Evolutionary conservation across 1,140 invertebrate species (phyloP).

Genomic region (Sycophaga agraensis): DNA sequence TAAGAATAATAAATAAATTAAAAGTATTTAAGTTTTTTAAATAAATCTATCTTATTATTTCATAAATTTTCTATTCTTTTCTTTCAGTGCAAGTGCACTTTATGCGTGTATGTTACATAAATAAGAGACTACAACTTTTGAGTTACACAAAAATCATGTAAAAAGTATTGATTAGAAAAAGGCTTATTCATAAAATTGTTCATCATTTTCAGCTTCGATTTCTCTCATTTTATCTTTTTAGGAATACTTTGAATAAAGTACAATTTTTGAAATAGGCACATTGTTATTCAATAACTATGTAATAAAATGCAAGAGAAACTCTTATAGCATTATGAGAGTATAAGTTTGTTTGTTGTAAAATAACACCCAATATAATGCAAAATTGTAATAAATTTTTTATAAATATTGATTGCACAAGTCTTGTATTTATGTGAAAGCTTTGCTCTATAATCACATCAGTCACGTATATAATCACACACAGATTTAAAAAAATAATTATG

Average conservation of each 20-base stretch:
- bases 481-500: conserved; percentile 30
- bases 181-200: too few species aligned
- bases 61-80: too few species aligned
- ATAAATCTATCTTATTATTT: too few species aligned
- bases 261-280: neutral
- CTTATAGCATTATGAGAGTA: neutral
- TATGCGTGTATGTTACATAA: too few species aligned
- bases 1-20: too few species aligned
- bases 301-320: neutral
- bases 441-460: conserved; percentile 24
- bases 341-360: conserved; percentile 17
- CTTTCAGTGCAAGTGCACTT: too few species aligned
- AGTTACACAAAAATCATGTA: too few species aligned
- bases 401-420: conserved; percentile 20
- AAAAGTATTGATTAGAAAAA: too few species aligned
- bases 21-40: too few species aligned
- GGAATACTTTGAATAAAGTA: conserved; percentile 9
- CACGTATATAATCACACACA: conserved; percentile 27
- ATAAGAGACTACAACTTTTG: too few species aligned
- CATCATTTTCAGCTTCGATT: too few species aligned
- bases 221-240: neutral
- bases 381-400: conserved; percentile 14
- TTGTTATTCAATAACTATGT: neutral
- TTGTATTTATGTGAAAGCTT: conserved; percentile 12
- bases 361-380: conserved; percentile 10